Percentiles rank a stretch among this genome's conserved stretches.
Conservation (phyloP, 1,140 invertebrate genomes). For the Zophobas atratus region DNA sequence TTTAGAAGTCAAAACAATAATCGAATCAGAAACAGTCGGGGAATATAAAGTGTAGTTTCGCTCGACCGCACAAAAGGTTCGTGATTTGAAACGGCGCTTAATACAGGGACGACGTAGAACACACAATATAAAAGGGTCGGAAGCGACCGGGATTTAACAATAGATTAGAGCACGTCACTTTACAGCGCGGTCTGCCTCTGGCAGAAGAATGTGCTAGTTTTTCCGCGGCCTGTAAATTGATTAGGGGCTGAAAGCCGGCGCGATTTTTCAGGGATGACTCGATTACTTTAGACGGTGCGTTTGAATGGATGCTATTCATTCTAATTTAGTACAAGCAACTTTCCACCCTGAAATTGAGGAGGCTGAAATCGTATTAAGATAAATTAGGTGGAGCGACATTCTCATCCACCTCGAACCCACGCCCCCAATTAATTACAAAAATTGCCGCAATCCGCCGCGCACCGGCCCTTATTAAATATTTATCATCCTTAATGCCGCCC, state of each 20-base stretch:
- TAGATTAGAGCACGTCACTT: constrained; percentile 52
- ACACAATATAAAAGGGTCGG: constrained; percentile 50
- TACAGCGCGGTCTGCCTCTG: constrained; percentile 40
- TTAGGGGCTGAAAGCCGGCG: constrained; percentile 52
- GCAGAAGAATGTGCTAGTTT: constrained; percentile 52
- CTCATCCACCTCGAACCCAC: constrained; percentile 25
- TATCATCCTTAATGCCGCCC: constrained; percentile 5
- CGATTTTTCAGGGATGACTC: constrained; percentile 57
- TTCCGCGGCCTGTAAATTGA: constrained; percentile 54
- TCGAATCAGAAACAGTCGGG: constrained; percentile 47
- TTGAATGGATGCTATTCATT: constrained; percentile 55
- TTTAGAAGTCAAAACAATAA: constrained; percentile 45
- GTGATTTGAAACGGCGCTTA: constrained; percentile 50
- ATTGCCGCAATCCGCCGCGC: neutral
- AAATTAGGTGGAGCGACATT: constrained; percentile 47
- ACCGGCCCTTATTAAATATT: constrained; percentile 32
- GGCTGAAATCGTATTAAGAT: constrained; percentile 54
- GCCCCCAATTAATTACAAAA: constrained; percentile 17
- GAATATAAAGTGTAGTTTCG: constrained; percentile 51
- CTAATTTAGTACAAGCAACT: constrained; percentile 56
- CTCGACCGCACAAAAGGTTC: constrained; percentile 50
- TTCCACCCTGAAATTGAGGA: constrained; percentile 50
- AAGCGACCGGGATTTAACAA: constrained; percentile 44
- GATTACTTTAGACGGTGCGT: constrained; percentile 51
- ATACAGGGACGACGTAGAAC: constrained; percentile 45